Evolutionary conservation across 1,140 invertebrate species (phyloP).

Genomic region (Panagrolaimus sp.): DNA sequence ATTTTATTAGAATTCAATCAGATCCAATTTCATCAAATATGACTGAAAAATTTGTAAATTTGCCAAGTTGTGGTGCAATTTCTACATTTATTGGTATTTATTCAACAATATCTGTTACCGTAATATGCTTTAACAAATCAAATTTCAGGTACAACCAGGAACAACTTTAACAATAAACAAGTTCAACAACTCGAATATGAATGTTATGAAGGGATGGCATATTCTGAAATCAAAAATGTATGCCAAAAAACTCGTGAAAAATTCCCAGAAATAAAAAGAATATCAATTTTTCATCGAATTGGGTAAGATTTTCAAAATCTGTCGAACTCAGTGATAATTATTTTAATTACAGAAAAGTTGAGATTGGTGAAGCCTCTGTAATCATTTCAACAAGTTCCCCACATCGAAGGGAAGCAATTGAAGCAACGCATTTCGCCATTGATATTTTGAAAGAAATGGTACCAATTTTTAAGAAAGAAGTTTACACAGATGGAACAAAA

Average conservation of each 20-base stretch:
- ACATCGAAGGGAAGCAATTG: conserved; percentile 75
- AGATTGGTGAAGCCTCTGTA: conserved; percentile 78
- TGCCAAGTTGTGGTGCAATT: conserved; percentile 33
- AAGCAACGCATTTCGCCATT: conserved; percentile 77
- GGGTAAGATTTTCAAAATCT: conserved; percentile 23
- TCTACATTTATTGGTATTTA: conserved; percentile 34
- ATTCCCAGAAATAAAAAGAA: conserved; percentile 22
- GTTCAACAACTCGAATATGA: conserved; percentile 35
- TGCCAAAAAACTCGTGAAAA: conserved; percentile 20
- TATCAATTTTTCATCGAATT: conserved; percentile 32
- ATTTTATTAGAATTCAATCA: conserved; percentile 19
- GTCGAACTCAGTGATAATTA: not conserved
- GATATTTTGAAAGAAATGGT: conserved; percentile 78
- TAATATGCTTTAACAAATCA: not conserved
- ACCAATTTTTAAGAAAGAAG: conserved; percentile 90
- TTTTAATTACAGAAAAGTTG: conserved; percentile 66
- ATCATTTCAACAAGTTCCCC: conserved; percentile 81
- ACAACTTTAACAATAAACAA: conserved; percentile 32
- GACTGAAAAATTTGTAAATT: conserved; percentile 26
- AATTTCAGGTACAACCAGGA: conserved; percentile 33
- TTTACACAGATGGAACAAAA: conserved; percentile 30
- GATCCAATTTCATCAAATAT: not conserved
- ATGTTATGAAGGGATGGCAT: conserved; percentile 33
- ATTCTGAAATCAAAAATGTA: conserved; percentile 22
- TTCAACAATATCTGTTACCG: not conserved